These are phyloP conservation scores for Lophura nycthemera DNA, from an alignment of 2,113 vertebrate species.

Conservation along the genomic window DNA sequence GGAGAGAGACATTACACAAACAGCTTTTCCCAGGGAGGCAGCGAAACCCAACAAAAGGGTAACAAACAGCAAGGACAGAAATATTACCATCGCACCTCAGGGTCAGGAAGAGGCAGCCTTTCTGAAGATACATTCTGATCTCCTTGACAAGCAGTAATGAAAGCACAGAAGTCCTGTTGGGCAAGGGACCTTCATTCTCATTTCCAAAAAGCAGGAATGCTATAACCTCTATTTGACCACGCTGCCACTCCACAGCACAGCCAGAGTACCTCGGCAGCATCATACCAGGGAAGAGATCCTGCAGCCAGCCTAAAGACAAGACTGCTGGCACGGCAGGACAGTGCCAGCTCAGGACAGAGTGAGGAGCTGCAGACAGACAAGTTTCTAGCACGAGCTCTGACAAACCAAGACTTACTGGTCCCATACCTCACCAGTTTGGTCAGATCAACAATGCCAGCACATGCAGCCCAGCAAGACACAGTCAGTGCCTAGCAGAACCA, in stretches of 20 bases:
- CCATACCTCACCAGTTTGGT: background rate
- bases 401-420: background rate
- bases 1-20: background rate
- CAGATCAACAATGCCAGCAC: background rate
- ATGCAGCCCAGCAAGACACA: background rate
- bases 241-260: background rate
- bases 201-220: background rate
- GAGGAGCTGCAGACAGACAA: background rate
- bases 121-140: background rate
- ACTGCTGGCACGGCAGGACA: background rate
- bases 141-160: background rate
- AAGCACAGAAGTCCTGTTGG: background rate
- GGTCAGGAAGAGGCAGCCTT: background rate
- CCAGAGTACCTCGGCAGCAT: background rate
- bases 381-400: background rate
- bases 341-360: background rate
- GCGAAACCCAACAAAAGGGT: background rate
- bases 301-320: background rate
- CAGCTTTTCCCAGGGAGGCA: fast-evolving
- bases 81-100: background rate
- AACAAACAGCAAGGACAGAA: background rate
- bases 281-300: background rate
- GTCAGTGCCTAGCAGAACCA: background rate
- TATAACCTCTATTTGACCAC: background rate
- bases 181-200: background rate